Evolutionary conservation across 2,797 vertebrate genomes (phyloP), one percentile per base, ranked within the genome.

Genomic region (Crocodylus rhombifer): DNA sequence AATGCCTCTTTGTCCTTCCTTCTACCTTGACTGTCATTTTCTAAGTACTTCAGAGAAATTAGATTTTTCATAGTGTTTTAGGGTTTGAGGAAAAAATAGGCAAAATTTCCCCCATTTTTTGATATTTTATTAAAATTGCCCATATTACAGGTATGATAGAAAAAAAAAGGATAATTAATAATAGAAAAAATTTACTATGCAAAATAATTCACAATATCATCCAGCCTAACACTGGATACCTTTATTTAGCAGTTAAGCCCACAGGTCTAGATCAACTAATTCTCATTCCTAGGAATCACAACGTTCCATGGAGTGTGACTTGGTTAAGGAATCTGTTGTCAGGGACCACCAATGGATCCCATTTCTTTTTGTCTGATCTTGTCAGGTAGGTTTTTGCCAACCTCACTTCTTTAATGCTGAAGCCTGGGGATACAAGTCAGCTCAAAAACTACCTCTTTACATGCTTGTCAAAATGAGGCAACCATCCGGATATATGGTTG

Each of bases 381-480:
- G 16, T 3, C 25, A 77, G 2, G 16, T 30, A 42, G 36, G 3
- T 96, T 90, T 80, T 69, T 33, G 23, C 3, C 6, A 78, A 75
- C 16, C 4, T 77, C 42, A 42, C 4, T 64, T 84, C 61, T 91
- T 93, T 28, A 79, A 86, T 15, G 86, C 3, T 4, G 55, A 86
- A 92, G 28, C 20, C 67, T 71, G 67, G 0, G 36, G 6, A 56
- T 73, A 26, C 51, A 26, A 57, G 73, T 12, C 1, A 5, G 2
- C 6, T 64, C 11, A 86, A 95, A 95, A 91, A 89, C 6, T 0
- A 57, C 16, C 86, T 89, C 78, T 95, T 94, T 73, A 76, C 9
- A 7, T 28, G 89, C 71, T 88, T 91, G 23, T 81, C 56, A 95
- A 93, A 93, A 80, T 87, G 30, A 65, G 78, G 87, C 91, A 92